Base-by-base conservation (phyloP, 2,113 vertebrate genomes). In the Gracilinanus agilis region DNA sequence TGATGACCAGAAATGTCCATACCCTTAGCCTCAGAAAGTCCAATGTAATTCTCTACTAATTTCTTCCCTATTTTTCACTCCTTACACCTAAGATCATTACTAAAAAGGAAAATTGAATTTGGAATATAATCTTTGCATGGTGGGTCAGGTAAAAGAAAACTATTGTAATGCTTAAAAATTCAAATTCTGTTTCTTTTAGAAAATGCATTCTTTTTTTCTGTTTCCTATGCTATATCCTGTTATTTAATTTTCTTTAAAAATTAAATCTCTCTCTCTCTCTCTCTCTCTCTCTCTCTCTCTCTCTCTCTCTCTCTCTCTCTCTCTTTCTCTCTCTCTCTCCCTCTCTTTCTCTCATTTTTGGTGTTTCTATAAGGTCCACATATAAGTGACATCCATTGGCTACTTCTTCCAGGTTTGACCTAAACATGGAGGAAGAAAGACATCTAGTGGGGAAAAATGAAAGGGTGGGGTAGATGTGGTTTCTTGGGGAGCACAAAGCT, bases 71-170 rank as follows among this genome's bases (percentile, higher is more conserved):
- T 21, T 9, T 19, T 40, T 19, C 2, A 49, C 24, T n/a, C 44
- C 29, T 23, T 75, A 91, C 53, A 54, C 61, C 88, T 93, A 58
- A 44, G 0, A 2, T 3, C 27, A 56, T 54, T 88, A 91, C 54
- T 29, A 53, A 44, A 29, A 40, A 40, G 8, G 12, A 34, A 27
- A 55, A 27, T 0, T 0, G 29, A 0, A 40, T 9, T 27, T 7
- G 5, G 3, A 16, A 1, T 3, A 8, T 10, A 53, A 21, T 13
- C 21, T 24, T 44, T 11, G 2, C n/a, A 16, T 1, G 5, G 7
- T 13, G 10, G 3, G 40, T 24, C 1, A 0, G 44, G 53, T 54
- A 40, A 49, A 90, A 67, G 19, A 23, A 3, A 0, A 10, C 12
- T 61, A 25, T 23, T 0, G 2, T n/a, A 25, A 21, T 40, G 1